phyloP scores from a whole-genome alignment of 2,797 vertebrate species.

The Sebastes itinus region DNA sequence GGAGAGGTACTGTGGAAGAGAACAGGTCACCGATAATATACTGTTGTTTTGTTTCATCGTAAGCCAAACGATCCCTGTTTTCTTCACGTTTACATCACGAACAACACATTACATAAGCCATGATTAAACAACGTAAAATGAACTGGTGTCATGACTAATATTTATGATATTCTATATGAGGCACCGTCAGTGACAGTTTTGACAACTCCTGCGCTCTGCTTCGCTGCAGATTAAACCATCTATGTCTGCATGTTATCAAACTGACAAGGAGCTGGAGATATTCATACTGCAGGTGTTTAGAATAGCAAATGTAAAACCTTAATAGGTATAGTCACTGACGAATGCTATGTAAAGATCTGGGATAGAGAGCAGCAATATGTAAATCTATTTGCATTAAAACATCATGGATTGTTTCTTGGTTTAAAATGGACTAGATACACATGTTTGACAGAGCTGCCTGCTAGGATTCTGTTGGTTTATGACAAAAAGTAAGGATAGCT shows the following conservation, averaged over 20 bases:
- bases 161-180: slow-evolving; percentile 3
- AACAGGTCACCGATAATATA: slow-evolving; percentile 10
- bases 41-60: neutral
- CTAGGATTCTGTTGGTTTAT: neutral
- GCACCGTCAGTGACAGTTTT: slow-evolving; percentile 17
- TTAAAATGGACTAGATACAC: neutral
- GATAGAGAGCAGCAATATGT: neutral
- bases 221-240: slow-evolving; percentile 35
- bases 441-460: neutral
- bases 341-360: neutral
- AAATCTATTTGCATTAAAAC: slow-evolving; percentile 1
- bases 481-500: neutral
- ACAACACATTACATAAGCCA: neutral
- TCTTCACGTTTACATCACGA: neutral
- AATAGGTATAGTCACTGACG: slow-evolving; percentile 18
- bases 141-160: neutral
- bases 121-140: slow-evolving; percentile 2
- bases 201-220: slow-evolving; percentile 27
- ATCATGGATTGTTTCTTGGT: neutral
- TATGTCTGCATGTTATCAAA: slow-evolving; percentile 13
- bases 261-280: slow-evolving; percentile 17
- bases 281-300: slow-evolving; percentile 3
- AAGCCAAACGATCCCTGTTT: neutral
- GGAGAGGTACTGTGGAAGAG: neutral
- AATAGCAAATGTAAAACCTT: slow-evolving; percentile 10